A percentile compares a stretch with the other conserved stretches of the same genome.
Conservation (phyloP, 2,113 vertebrate genomes). For the Pandion haliaetus region DNA sequence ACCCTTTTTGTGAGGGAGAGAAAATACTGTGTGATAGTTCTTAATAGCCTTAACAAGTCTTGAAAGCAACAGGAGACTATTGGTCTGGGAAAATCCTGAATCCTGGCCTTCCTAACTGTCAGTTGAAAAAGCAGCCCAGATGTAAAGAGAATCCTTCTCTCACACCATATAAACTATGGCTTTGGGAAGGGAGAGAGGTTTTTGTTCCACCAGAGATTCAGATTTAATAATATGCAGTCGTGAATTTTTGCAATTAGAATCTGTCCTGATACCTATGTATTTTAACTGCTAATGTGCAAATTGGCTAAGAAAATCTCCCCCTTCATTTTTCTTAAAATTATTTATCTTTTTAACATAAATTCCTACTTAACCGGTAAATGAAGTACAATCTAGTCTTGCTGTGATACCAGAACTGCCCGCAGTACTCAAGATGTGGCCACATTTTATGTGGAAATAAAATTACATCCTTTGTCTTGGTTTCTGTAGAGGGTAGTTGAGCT, state of each 20-base stretch:
- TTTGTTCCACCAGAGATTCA: not conserved
- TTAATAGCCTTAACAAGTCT: not conserved
- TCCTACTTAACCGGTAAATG: not conserved
- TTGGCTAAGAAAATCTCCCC: not conserved
- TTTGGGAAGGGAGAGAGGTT: not conserved
- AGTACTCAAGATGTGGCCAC: not conserved
- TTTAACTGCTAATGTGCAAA: not conserved
- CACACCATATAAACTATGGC: too few relatives aligned
- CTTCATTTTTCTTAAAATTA: not conserved
- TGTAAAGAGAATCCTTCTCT: not conserved
- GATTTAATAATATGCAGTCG: not conserved
- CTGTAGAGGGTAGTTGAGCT: not conserved
- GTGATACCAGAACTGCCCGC: not conserved
- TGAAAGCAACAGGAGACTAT: not conserved
- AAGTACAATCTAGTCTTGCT: not conserved
- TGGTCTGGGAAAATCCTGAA: not conserved
- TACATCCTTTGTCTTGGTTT: not conserved
- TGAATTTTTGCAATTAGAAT: not conserved
- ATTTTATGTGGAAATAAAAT: not conserved
- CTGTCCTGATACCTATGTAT: not conserved
- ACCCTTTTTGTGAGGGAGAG: not conserved
- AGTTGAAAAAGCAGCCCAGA: not conserved
- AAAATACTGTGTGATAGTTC: not conserved
- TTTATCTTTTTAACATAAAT: not conserved
- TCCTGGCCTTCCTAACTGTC: not conserved